These are phyloP conservation scores for Calypte anna DNA, from an alignment of 2,113 vertebrate species.

Conservation along the genomic window DNA sequence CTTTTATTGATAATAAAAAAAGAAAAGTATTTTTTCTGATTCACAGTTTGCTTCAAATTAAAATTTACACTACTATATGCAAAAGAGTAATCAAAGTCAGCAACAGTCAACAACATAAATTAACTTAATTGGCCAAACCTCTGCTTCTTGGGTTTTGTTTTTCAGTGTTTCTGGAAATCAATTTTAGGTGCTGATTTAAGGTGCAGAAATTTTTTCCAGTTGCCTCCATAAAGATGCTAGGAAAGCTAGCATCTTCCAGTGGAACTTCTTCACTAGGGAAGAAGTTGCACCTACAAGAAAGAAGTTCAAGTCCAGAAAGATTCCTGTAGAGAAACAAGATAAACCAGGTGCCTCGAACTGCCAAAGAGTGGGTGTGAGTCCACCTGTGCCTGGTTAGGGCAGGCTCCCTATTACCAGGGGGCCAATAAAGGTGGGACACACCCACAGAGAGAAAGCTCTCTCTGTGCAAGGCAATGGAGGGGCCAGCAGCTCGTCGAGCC, in stretches of 20 bases:
- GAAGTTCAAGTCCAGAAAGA: not conserved
- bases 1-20: not conserved
- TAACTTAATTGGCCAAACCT: not conserved
- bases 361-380: too few species aligned
- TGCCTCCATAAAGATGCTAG: not conserved
- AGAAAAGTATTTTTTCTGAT: fast-evolving
- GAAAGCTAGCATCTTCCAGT: not conserved
- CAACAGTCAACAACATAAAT: not conserved
- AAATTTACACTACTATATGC: not conserved
- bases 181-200: not conserved
- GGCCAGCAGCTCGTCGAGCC: too few species aligned
- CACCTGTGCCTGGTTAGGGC: too few species aligned
- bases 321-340: too few species aligned
- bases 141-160: not conserved
- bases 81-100: not conserved
- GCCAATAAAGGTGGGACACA: too few species aligned
- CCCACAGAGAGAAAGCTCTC: too few species aligned
- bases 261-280: not conserved
- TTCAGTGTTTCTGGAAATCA: not conserved
- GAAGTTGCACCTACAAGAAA: not conserved
- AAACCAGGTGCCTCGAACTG: too few species aligned
- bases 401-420: too few species aligned
- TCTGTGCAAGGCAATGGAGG: too few species aligned
- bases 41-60: too few species aligned
- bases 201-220: not conserved